A percentile compares a stretch with the other conserved stretches of the same genome.
phyloP scores from a whole-genome alignment of 1,140 invertebrate genomes.

The Anadara kagoshimensis region DNA sequence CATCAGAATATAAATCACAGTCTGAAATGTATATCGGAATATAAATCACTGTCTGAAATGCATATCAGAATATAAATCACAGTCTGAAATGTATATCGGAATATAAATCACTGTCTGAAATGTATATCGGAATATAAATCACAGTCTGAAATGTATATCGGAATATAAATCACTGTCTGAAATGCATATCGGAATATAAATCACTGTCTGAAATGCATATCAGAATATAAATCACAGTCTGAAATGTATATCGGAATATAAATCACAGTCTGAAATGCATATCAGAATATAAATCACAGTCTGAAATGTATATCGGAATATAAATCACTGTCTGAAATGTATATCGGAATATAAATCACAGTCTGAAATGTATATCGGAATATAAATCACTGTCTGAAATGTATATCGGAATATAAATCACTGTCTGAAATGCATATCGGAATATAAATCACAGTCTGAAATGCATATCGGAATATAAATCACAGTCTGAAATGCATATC shows the following conservation, averaged over 20 bases:
- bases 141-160: not conserved
- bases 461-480: not conserved
- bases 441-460: too few species aligned
- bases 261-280: conserved; percentile 1
- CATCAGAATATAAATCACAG: too few species aligned
- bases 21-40: not conserved
- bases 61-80: not conserved
- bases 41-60: too few species aligned
- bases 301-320: not conserved
- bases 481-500: not conserved
- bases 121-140: not conserved
- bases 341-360: too few species aligned
- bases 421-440: not conserved
- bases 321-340: conserved; percentile 7
- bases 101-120: too few species aligned
- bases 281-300: too few species aligned
- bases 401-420: not conserved
- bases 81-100: not conserved
- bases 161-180: too few species aligned
- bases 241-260: not conserved
- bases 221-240: too few species aligned
- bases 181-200: not conserved
- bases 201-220: not conserved
- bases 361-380: not conserved
- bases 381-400: too few species aligned